Conservation (phyloP, 1,140 invertebrate genomes). For the Drosophila melanogaster region DNA sequence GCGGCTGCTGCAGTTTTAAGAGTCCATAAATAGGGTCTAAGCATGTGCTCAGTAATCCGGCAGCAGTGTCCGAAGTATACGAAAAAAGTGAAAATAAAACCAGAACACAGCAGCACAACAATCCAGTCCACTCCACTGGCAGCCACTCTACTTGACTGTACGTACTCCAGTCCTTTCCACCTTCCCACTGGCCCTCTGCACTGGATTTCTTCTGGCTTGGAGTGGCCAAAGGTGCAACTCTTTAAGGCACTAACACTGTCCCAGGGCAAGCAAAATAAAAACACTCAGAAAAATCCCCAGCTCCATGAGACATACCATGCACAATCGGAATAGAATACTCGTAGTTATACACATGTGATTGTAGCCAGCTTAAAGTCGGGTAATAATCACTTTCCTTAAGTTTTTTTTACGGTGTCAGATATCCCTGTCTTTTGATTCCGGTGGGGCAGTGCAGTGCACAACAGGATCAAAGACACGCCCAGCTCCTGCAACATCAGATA, state of each 20-base stretch:
- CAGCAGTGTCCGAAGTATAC: conserved; percentile 26
- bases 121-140: conserved; percentile 19
- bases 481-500: conserved; percentile 49
- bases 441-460: conserved; percentile 27
- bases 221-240: conserved; percentile 46
- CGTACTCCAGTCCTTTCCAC: conserved; percentile 8
- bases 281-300: not conserved
- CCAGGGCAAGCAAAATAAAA: conserved; percentile 1
- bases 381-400: too few relatives aligned
- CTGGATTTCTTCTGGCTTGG: conserved; percentile 11
- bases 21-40: conserved; percentile 55
- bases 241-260: conserved; percentile 36
- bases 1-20: conserved; percentile 18
- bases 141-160: conserved; percentile 20
- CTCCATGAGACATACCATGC: too few relatives aligned
- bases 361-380: too few relatives aligned
- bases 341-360: too few relatives aligned
- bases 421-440: conserved; percentile 6
- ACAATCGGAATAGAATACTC: too few relatives aligned
- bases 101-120: conserved; percentile 21
- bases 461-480: conserved; percentile 53
- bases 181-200: not conserved
- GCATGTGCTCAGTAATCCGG: conserved; percentile 45
- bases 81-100: conserved; percentile 5
- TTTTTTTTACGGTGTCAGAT: not conserved